Percentiles rank a stretch among this genome's conserved stretches.
Conservation (phyloP, 2,888 invertebrate species). For the Yponomeuta plumbellus region DNA sequence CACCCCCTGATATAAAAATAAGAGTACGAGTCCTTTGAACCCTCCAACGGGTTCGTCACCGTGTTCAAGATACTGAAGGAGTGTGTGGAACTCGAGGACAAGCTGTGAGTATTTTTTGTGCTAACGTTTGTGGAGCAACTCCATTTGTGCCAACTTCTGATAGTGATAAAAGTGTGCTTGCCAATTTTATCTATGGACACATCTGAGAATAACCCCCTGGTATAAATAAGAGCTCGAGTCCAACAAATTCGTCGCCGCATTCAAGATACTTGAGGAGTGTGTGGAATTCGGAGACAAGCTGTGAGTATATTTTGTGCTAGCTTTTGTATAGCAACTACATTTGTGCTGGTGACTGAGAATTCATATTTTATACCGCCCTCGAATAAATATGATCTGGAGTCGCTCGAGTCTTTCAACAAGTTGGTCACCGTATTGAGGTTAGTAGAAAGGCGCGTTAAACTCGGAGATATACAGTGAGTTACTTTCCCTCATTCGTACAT, state of each 20-base stretch:
- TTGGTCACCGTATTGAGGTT: constrained; percentile 84
- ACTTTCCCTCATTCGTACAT: background rate
- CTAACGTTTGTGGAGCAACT: no score
- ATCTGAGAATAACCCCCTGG: background rate
- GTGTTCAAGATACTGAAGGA: constrained; percentile 55
- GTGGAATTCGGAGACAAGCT: constrained; percentile 37
- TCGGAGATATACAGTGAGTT: constrained; percentile 89
- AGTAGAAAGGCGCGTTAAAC: constrained; percentile 84
- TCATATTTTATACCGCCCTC: no score
- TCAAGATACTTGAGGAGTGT: constrained; percentile 55
- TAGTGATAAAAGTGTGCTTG: no score
- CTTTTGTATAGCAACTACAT: no score
- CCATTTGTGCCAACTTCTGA: no score
- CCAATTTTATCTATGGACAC: no score
- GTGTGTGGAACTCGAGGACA: constrained; percentile 37
- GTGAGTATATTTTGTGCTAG: no score
- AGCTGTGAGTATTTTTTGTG: no score
- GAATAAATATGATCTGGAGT: no score
- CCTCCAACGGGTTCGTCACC: constrained; percentile 45
- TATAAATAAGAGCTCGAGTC: background rate
- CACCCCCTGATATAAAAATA: background rate
- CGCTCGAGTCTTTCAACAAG: constrained; percentile 84
- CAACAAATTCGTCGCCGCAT: constrained; percentile 45
- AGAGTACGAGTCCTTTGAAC: background rate
- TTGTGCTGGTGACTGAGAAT: no score